A percentile compares a stretch with the other conserved stretches of the same genome.
Conservation (phyloP, 2,113 vertebrate genomes). For the Suncus etruscus region DNA sequence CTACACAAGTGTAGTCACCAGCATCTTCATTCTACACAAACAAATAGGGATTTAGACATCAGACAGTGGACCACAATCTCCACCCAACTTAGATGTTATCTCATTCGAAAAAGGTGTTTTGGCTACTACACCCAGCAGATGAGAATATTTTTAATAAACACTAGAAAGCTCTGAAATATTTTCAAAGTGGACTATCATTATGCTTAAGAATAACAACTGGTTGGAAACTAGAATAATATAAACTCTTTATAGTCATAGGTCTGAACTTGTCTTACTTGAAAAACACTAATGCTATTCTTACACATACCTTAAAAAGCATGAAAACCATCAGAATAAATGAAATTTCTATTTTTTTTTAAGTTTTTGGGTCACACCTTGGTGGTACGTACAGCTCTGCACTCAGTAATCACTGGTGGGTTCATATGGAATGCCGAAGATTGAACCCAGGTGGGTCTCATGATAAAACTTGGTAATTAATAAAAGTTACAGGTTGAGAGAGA, state of each 20-base stretch:
- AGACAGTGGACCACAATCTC: no score
- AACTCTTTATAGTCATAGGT: conserved; percentile 20
- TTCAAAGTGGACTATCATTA: neutral
- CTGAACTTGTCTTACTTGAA: conserved; percentile 30
- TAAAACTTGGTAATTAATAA: conserved; percentile 12
- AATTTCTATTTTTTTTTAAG: neutral
- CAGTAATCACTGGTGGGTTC: no score
- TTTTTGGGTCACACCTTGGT: no score
- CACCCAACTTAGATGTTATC: no score
- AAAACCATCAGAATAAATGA: conserved; percentile 24
- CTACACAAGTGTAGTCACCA: conserved; percentile 96
- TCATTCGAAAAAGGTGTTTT: no score
- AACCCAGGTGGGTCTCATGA: neutral
- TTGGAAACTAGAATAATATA: neutral
- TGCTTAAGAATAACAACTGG: neutral
- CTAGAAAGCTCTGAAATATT: neutral
- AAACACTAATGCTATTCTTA: neutral
- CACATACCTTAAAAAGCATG: conserved; percentile 15
- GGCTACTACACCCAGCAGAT: no score
- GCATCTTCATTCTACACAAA: conserved; percentile 93
- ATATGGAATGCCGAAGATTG: no score
- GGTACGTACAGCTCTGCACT: no score
- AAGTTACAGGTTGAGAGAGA: neutral
- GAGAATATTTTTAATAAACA: no score
- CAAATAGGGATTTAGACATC: neutral